Conservation (phyloP, 2,113 vertebrate genomes). For the Tinamus guttatus region DNA sequence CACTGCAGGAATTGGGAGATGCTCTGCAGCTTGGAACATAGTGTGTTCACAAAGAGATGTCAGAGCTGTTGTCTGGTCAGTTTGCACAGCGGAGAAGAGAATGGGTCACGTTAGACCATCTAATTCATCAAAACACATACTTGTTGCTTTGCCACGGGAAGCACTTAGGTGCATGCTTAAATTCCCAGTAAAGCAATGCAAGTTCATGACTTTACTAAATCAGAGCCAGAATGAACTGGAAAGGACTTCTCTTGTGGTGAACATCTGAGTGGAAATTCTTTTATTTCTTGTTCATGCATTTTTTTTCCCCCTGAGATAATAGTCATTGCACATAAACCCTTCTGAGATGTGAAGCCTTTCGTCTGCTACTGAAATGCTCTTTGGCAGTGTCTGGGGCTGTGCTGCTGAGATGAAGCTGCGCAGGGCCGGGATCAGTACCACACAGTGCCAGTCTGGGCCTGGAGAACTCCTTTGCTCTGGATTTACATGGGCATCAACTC, state of each 20-base stretch:
- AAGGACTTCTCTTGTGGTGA: background rate
- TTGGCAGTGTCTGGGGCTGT: too few relatives aligned
- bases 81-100: background rate
- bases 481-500: background rate
- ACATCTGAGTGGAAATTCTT: background rate
- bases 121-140: background rate
- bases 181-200: background rate
- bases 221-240: background rate
- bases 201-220: background rate
- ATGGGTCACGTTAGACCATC: rapidly evolving
- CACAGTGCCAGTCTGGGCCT: rapidly evolving
- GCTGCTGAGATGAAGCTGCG: too few relatives aligned
- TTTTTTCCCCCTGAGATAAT: background rate
- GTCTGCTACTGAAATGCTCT: background rate
- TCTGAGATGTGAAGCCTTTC: background rate
- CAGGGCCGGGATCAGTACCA: background rate
- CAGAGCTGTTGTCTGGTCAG: background rate
- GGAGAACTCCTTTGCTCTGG: background rate
- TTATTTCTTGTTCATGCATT: background rate
- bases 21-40: background rate
- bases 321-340: background rate
- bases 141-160: background rate
- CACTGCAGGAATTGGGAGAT: background rate
- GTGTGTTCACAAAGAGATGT: rapidly evolving
- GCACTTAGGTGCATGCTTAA: background rate